Base-by-base conservation (phyloP, 2,113 vertebrate species). In the Odontesthes bonariensis region DNA sequence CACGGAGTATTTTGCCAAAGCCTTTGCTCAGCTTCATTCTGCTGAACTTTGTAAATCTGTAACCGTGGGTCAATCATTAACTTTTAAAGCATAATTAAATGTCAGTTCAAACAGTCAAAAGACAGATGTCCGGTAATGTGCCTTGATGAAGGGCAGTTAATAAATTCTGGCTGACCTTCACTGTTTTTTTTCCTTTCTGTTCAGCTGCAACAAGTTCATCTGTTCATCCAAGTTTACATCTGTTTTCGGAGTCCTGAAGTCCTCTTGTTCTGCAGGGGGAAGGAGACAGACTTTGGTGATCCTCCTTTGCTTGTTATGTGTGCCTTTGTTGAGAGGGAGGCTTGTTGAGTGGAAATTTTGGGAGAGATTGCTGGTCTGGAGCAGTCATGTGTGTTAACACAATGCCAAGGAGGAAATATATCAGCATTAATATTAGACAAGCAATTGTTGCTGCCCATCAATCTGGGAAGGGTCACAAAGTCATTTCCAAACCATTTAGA, bases 81-180 rank as follows among this genome's bases (percentile, higher is more conserved):
- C 8, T 75, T 64, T 47, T 44, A 56, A 66, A 66, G 74, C 71
- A 19, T 69, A 66, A 85, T 77, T 85, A 88, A 85, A 73, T 52
- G 77, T 79, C 80, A 68, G 19, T 27, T 31, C 56, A 54, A 57
- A 70, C 73, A 73, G 81, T 67, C 40, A 84, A 58, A 77, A 88
- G 75, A 79, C 60, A 75, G 75, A 83, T 55, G 68, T 61, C 38
- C 35, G 10, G 31, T 63, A 40, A 80, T 47, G 38, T 42, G 64
- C 33, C 64, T 54, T 54, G 20, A 75, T 71, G 54, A 84, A 62
- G 65, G 67, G 12, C 11, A 5, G 52, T 47, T 79, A 31, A 73
- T 69, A 44, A 46, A 66, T 63, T 76, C 56, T 73, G 82, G 75
- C 75, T 52, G 12, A 40, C 17, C 38, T 49, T 61, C 54, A 19